Percentiles rank a stretch among this genome's conserved stretches.
These are phyloP conservation scores for Epinephelus coioides DNA, from an alignment of 2,797 vertebrate genomes.

Conservation along the genomic window DNA sequence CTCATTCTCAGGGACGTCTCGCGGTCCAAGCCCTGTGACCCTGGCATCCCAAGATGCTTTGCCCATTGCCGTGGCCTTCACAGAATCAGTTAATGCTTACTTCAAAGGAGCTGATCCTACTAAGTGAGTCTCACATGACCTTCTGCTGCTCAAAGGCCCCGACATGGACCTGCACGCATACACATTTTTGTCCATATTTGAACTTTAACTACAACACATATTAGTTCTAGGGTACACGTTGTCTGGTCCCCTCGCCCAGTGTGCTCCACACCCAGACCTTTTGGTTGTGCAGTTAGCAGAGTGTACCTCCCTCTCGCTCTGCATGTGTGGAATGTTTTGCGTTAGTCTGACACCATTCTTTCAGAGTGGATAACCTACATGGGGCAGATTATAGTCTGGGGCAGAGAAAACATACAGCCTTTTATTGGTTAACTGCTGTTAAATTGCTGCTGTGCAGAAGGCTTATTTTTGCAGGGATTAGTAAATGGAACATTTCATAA, in stretches of 20 bases:
- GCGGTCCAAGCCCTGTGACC: constrained; percentile 97
- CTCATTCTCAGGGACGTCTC: constrained; percentile 91
- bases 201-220: constrained; percentile 44
- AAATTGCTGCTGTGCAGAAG: constrained; percentile 83
- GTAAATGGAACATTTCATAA: constrained; percentile 86
- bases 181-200: constrained; percentile 57
- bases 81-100: constrained; percentile 98
- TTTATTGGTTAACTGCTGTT: constrained; percentile 86
- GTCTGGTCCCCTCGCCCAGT: background rate
- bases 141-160: constrained; percentile 61
- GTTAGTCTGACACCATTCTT: constrained; percentile 83
- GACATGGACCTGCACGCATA: constrained; percentile 45
- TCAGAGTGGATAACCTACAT: constrained; percentile 81
- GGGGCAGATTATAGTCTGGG: constrained; percentile 79
- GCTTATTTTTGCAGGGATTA: constrained; percentile 84
- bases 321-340: constrained; percentile 74
- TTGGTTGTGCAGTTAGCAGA: constrained; percentile 11
- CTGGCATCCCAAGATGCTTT: constrained; percentile 95
- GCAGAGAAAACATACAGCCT: constrained; percentile 82
- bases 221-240: background rate
- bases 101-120: constrained; percentile 99
- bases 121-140: constrained; percentile 90
- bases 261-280: constrained; percentile 9
- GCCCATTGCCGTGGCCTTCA: constrained; percentile 98
- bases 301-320: constrained; percentile 30